A percentile compares a stretch with the other conserved stretches of the same genome.
Conservation (phyloP, 2,113 vertebrate species). For the Excalfactoria chinensis region DNA sequence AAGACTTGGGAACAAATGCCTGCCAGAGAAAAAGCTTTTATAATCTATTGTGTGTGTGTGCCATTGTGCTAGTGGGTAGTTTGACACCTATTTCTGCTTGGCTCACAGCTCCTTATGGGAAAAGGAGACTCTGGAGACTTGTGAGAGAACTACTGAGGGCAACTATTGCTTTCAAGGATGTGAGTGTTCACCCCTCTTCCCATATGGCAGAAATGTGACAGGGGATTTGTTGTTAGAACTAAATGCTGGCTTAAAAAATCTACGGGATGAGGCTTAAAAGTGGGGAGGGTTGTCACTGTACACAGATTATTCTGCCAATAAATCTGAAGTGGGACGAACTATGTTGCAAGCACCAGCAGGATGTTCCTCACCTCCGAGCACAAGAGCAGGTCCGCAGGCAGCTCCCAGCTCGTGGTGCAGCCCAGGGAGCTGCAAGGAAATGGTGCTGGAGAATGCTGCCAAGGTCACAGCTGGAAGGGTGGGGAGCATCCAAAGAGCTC, state of each 20-base stretch:
- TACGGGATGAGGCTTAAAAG: not conserved
- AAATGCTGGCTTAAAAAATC: not conserved
- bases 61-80: constrained; percentile 16
- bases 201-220: not conserved
- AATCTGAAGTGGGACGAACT: constrained; percentile 24
- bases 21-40: constrained; percentile 31
- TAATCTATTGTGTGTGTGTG: constrained; percentile 19
- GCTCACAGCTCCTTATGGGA: not conserved
- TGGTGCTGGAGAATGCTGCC: not conserved
- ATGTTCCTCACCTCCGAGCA: not conserved
- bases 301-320: constrained; percentile 3
- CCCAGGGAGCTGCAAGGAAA: rapidly evolving
- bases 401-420: not conserved
- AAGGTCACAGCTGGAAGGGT: not conserved
- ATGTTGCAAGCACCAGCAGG: not conserved
- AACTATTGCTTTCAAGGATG: not conserved
- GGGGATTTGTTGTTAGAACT: not conserved
- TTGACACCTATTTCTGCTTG: constrained; percentile 45
- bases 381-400: not conserved
- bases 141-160: not conserved
- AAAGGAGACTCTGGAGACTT: not conserved
- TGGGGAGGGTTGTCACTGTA: not conserved
- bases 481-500: constrained; percentile 39
- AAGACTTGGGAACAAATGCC: constrained; percentile 38
- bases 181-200: not conserved